Evolutionary conservation across 1,140 invertebrate genomes (phyloP).

Genomic region (Pissodes strobi): DNA sequence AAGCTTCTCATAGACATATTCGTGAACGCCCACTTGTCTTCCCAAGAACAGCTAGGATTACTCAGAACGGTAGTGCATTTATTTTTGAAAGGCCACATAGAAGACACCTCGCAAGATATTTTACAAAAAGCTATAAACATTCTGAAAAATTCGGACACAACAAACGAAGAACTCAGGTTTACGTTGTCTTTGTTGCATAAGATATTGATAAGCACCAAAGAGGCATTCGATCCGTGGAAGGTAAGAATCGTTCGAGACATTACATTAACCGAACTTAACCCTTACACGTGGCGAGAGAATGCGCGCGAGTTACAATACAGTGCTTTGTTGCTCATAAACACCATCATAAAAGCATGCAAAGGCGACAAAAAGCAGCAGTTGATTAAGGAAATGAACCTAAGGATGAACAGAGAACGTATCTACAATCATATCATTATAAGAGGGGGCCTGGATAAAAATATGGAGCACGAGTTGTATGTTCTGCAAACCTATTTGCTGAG

Average conservation of each 20-base stretch:
- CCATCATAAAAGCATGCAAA: constrained; percentile 43
- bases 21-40: constrained; percentile 20
- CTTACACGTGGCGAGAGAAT: constrained; percentile 33
- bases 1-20: constrained; percentile 36
- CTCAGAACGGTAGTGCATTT: constrained; percentile 44
- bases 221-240: constrained; percentile 39
- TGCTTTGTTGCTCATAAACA: constrained; percentile 44
- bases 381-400: constrained; percentile 47
- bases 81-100: constrained; percentile 40
- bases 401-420: constrained; percentile 43
- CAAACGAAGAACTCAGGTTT: constrained; percentile 37
- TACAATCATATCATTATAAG: constrained; percentile 45
- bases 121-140: constrained; percentile 42
- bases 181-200: constrained; percentile 45
- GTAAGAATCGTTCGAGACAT: constrained; percentile 41
- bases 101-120: constrained; percentile 32
- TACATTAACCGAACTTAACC: constrained; percentile 34
- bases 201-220: constrained; percentile 39
- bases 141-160: constrained; percentile 33
- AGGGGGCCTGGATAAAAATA: constrained; percentile 36
- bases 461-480: constrained; percentile 49
- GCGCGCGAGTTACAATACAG: constrained; percentile 41
- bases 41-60: constrained; percentile 37
- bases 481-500: constrained; percentile 47
- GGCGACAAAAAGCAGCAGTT: constrained; percentile 41